A percentile compares a stretch with the other conserved stretches of the same genome.
These are phyloP conservation scores for Colius striatus DNA, from an alignment of 2,113 vertebrate genomes.

Conservation along the genomic window DNA sequence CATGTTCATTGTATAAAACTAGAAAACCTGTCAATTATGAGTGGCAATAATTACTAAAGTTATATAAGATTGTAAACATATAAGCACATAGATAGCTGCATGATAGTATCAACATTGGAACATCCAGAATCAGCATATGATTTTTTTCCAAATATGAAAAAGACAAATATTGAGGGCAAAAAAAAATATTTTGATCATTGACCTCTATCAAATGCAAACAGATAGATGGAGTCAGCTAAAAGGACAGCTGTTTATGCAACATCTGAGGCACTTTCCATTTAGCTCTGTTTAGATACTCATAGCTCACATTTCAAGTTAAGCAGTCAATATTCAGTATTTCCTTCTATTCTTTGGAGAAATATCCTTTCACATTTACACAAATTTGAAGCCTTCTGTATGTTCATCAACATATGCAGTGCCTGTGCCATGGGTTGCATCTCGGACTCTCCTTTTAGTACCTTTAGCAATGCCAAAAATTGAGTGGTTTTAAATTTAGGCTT, in stretches of 20 bases:
- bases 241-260: neutral
- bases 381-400: neutral
- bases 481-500: neutral
- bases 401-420: neutral
- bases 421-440: neutral
- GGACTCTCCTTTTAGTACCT: neutral
- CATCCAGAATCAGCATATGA: neutral
- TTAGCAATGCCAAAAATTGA: neutral
- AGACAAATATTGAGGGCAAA: fast-evolving
- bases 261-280: neutral
- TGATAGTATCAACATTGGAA: neutral
- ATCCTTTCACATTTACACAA: neutral
- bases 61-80: neutral
- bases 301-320: neutral
- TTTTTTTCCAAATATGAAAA: neutral
- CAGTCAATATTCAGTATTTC: neutral
- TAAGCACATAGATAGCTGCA: neutral
- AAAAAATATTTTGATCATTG: neutral
- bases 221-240: neutral
- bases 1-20: neutral
- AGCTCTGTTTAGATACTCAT: neutral
- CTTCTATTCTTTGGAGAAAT: neutral
- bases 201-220: neutral
- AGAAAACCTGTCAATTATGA: neutral
- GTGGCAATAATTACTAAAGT: neutral